phyloP scores from a whole-genome alignment of 2,113 vertebrate species.

The Carlito syrichta region DNA sequence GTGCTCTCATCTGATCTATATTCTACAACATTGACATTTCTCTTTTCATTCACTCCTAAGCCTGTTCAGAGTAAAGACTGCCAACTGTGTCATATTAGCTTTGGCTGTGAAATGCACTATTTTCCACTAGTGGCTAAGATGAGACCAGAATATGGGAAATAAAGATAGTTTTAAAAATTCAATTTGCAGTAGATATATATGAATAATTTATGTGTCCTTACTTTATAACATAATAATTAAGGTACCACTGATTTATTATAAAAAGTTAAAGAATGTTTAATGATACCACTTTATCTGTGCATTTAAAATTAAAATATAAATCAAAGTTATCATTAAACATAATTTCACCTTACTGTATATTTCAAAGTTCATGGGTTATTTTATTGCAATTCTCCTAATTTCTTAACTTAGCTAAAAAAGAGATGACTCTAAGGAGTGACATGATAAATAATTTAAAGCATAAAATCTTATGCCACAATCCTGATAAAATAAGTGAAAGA shows the following conservation, averaged over 20 bases:
- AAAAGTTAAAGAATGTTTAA: constrained; percentile 73
- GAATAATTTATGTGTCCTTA: constrained; percentile 64
- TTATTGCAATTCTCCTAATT: constrained; percentile 69
- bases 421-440: constrained; percentile 64
- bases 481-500: constrained; percentile 68
- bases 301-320: constrained; percentile 76
- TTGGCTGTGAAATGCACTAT: constrained; percentile 60
- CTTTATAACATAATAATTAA: constrained; percentile 64
- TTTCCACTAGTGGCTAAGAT: constrained; percentile 62
- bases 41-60: constrained; percentile 60
- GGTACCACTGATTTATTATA: constrained; percentile 59
- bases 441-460: constrained; percentile 71
- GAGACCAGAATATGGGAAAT: constrained; percentile 65
- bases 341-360: constrained; percentile 66
- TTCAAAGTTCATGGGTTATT: constrained; percentile 70
- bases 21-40: constrained; percentile 47
- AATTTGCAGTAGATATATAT: constrained; percentile 55
- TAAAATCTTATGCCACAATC: constrained; percentile 69
- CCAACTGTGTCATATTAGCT: constrained; percentile 56
- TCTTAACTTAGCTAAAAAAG: constrained; percentile 75
- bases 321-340: constrained; percentile 72
- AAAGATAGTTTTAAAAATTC: constrained; percentile 60
- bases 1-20: constrained; percentile 58
- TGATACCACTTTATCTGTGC: constrained; percentile 64
- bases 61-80: constrained; percentile 60